phyloP scores from a whole-genome alignment of 1,140 invertebrate genomes.

The Nilaparvata lugens region DNA sequence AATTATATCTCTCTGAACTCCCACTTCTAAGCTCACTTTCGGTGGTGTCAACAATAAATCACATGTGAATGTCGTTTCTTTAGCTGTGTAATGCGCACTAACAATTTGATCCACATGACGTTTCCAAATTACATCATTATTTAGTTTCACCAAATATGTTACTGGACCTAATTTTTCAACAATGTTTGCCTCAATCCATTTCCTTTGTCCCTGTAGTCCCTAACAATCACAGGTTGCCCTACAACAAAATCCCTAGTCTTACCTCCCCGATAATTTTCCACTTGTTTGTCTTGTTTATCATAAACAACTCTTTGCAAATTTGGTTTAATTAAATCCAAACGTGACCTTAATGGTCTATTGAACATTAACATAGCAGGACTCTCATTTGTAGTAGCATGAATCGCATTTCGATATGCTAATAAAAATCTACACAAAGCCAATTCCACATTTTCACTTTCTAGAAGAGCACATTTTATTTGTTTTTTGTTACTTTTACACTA shows the following conservation, averaged over 20 bases:
- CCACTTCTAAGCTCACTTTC: no score
- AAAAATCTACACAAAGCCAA: conserved; percentile 15
- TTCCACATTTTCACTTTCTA: conserved; percentile 8
- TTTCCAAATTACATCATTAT: background rate
- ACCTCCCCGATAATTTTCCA: background rate
- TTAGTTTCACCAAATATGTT: background rate
- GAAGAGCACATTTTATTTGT: conserved; percentile 2
- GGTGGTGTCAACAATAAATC: no score
- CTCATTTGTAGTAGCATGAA: conserved; percentile 1
- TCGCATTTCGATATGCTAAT: conserved; percentile 10
- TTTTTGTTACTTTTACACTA: conserved; percentile 22
- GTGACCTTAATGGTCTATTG: background rate
- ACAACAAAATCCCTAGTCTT: background rate
- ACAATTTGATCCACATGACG: background rate
- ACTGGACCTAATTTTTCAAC: background rate
- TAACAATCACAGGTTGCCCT: background rate
- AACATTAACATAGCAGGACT: background rate
- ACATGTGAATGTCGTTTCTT: no score
- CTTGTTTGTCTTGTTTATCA: no score
- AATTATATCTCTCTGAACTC: no score
- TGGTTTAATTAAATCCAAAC: background rate
- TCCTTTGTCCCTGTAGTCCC: background rate
- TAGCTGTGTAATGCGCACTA: no score
- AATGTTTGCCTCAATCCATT: background rate
- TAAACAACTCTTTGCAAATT: background rate